Conservation (phyloP, 2,113 vertebrate species). For the Epinephelus fuscoguttatus region DNA sequence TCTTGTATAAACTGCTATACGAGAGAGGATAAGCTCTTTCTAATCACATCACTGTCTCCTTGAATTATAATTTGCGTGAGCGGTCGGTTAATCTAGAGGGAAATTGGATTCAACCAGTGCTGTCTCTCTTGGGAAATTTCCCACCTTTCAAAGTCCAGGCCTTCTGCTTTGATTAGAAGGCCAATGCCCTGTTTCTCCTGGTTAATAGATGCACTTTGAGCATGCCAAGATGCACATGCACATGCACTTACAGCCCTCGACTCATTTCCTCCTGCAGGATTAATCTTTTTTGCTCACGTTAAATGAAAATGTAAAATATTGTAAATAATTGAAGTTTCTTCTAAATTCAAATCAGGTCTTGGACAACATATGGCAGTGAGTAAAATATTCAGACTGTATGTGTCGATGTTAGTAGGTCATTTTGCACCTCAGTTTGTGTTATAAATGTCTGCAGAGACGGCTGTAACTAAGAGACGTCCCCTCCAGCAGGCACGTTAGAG, state of each 20-base stretch:
- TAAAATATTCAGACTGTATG: neutral
- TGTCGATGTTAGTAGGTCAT: neutral
- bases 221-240: slow-evolving; percentile 10
- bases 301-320: neutral
- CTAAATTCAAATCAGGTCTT: neutral
- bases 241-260: neutral
- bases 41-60: slow-evolving; percentile 74
- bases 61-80: slow-evolving; percentile 75
- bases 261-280: neutral
- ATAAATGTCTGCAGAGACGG: neutral
- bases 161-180: slow-evolving; percentile 53
- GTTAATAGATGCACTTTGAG: slow-evolving; percentile 30
- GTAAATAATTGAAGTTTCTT: neutral
- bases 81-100: slow-evolving; percentile 70
- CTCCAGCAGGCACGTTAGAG: slow-evolving; percentile 22
- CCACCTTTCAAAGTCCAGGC: slow-evolving; percentile 57
- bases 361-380: neutral
- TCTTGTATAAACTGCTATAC: slow-evolving; percentile 48
- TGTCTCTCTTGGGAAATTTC: slow-evolving; percentile 70
- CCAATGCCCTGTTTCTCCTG: slow-evolving; percentile 18
- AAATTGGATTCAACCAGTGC: slow-evolving; percentile 76
- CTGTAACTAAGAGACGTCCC: slow-evolving; percentile 3
- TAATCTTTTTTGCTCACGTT: neutral
- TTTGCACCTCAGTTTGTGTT: neutral
- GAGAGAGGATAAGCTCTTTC: slow-evolving; percentile 56